Conservation (phyloP, 1,140 invertebrate genomes). For the Bathynomus jamesi region DNA sequence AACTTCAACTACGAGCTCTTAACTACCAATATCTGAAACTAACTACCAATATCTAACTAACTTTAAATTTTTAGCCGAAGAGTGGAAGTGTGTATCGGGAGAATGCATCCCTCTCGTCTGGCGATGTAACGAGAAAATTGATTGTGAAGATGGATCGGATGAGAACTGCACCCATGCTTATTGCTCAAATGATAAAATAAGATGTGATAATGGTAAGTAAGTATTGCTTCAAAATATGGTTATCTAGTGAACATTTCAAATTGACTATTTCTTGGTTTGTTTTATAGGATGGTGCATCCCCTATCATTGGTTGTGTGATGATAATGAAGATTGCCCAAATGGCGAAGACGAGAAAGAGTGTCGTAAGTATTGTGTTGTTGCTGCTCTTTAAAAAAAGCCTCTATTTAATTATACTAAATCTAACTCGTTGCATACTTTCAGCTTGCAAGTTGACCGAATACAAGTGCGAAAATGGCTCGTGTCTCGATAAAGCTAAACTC, state of each 20-base stretch:
- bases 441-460: background rate
- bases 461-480: background rate
- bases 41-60: background rate
- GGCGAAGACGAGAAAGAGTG: background rate
- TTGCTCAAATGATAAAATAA: background rate
- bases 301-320: background rate
- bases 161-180: background rate
- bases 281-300: background rate
- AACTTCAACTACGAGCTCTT: too few species aligned
- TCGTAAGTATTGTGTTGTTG: background rate
- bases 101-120: background rate
- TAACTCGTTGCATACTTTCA: background rate
- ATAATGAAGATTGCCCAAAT: background rate
- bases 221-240: background rate
- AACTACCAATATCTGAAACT: too few species aligned
- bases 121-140: background rate
- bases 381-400: background rate
- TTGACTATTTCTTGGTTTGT: background rate
- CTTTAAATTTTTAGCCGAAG: background rate
- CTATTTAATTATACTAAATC: background rate
- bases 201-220: background rate
- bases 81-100: background rate
- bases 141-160: slow-evolving; percentile 2
- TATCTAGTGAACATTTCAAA: background rate
- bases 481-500: background rate